Conservation (phyloP, 2,888 invertebrate species). For the Noctua janthina region DNA sequence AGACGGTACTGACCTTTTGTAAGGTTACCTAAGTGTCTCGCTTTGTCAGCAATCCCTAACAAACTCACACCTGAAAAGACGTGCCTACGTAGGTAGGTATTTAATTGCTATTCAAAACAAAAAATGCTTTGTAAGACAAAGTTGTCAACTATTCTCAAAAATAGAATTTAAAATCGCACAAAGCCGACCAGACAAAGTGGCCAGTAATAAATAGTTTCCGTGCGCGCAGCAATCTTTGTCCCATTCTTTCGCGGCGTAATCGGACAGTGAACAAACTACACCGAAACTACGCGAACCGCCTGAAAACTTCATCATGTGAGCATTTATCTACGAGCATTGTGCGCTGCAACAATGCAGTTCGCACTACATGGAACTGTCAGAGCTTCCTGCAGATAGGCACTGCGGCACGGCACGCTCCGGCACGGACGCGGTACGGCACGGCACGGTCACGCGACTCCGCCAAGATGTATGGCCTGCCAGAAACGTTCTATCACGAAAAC, state of each 20-base stretch:
- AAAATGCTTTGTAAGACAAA: background rate
- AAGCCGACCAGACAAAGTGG: slow-evolving; percentile 26
- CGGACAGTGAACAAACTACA: slow-evolving; percentile 56
- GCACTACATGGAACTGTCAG: slow-evolving; percentile 65
- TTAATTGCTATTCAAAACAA: background rate
- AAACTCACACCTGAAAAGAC: background rate
- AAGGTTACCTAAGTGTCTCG: background rate
- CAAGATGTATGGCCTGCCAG: slow-evolving; percentile 61
- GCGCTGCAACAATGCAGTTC: slow-evolving; percentile 67
- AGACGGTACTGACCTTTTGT: slow-evolving; percentile 3
- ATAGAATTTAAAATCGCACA: slow-evolving; percentile 19
- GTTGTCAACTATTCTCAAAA: slow-evolving; percentile 10
- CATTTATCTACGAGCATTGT: slow-evolving; percentile 62
- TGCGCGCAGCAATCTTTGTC: slow-evolving; percentile 50
- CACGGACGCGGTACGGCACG: slow-evolving; percentile 25
- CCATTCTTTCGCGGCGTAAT: slow-evolving; percentile 57
- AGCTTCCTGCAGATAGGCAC: slow-evolving; percentile 65
- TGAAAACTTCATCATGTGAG: slow-evolving; percentile 63
- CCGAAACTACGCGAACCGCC: slow-evolving; percentile 48
- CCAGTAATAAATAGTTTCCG: slow-evolving; percentile 52
- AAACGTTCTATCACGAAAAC: slow-evolving; percentile 61
- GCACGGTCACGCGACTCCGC: slow-evolving; percentile 44
- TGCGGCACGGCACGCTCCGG: slow-evolving; percentile 54
- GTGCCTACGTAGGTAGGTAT: background rate
- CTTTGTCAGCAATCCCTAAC: background rate